These are phyloP conservation scores for Anoplophora glabripennis DNA, from an alignment of 1,140 invertebrate genomes.

Conservation along the genomic window DNA sequence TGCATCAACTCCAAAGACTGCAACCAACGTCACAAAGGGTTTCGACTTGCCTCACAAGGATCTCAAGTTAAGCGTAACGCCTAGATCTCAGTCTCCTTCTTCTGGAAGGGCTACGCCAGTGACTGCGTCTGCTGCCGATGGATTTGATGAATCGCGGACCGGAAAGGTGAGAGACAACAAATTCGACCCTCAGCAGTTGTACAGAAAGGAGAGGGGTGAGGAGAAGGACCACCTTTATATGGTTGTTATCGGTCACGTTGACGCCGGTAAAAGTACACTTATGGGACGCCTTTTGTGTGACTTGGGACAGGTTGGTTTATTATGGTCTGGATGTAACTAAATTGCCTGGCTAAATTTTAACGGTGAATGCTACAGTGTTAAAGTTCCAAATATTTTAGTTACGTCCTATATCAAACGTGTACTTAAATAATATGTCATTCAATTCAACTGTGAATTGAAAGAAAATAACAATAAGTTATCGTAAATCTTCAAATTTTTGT, in stretches of 20 bases:
- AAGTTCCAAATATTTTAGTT: no score
- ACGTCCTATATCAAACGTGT: no score
- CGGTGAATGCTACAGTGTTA: no score
- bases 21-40: conserved; percentile 49
- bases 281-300: conserved; percentile 93
- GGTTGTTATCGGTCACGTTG: conserved; percentile 97
- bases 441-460: no score
- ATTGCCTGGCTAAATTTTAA: no score
- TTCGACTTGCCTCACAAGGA: conserved; percentile 49
- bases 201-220: conserved; percentile 68
- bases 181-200: conserved; percentile 58
- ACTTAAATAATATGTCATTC: no score
- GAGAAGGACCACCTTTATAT: conserved; percentile 88
- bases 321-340: no score
- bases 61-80: conserved; percentile 42
- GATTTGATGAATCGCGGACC: conserved; percentile 47
- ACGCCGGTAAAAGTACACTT: conserved; percentile 97
- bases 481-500: no score
- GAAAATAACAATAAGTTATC: no score
- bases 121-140: conserved; percentile 31
- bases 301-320: conserved; percentile 74
- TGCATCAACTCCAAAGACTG: conserved; percentile 37
- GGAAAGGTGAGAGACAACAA: conserved; percentile 52
- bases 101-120: conserved; percentile 56
- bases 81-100: conserved; percentile 61